Percentiles rank a stretch among this genome's conserved stretches.
Conservation (phyloP, 30 jellyfish, hydroid and myxozoan genomes). For the Hydractinia symbiolongicarpus region DNA sequence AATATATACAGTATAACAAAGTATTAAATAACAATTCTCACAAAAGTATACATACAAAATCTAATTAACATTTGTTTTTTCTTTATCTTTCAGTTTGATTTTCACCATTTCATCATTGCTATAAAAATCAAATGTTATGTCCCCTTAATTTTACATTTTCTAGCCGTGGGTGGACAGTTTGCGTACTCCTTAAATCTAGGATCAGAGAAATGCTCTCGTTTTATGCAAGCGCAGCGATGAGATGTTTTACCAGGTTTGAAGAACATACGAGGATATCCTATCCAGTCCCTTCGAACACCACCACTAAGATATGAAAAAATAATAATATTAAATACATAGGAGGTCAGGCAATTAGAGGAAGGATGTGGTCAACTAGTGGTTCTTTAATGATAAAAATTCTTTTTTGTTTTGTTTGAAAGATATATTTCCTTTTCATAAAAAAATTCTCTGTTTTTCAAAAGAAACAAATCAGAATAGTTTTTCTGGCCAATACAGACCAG, state of each 20-base stretch:
- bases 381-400: background rate
- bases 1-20: too few species aligned
- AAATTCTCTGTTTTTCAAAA: too few species aligned
- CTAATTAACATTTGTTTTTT: too few species aligned
- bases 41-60: too few species aligned
- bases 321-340: background rate
- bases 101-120: too few species aligned
- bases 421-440: background rate
- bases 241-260: constrained; percentile 71
- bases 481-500: too few species aligned
- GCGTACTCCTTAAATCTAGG: constrained; percentile 45
- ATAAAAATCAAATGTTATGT: background rate
- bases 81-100: too few species aligned
- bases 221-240: constrained; percentile 80
- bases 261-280: constrained; percentile 74
- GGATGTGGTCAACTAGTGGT: background rate
- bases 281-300: constrained; percentile 74
- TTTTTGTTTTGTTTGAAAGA: background rate
- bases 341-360: background rate
- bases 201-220: constrained; percentile 43
- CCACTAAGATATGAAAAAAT: constrained; percentile 49
- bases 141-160: constrained; percentile 31
- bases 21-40: too few species aligned
- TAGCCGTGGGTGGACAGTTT: constrained; percentile 43
- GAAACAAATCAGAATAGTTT: too few species aligned